These are phyloP conservation scores for Platygyra sinensis DNA, from an alignment of 64 coral and sea anemone genomes.

Conservation along the genomic window DNA sequence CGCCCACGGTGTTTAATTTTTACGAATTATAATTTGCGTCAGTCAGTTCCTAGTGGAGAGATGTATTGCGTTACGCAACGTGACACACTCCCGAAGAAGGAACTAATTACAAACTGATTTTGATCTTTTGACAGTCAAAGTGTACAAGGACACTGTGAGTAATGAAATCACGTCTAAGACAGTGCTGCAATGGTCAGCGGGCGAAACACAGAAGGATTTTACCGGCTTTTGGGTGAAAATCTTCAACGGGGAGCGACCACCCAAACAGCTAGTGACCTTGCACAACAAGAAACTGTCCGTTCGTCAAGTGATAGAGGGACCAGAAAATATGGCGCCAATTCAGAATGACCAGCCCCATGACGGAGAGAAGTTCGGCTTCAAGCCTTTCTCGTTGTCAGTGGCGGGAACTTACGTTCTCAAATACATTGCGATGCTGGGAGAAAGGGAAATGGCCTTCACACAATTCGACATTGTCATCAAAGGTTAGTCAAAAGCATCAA, in stretches of 20 bases:
- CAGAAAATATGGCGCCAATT: conserved; percentile 64
- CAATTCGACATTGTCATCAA: conserved; percentile 64
- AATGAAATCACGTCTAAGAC: conserved; percentile 58
- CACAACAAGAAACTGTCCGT: conserved; percentile 75
- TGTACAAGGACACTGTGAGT: conserved; percentile 44
- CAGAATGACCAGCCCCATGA: conserved; percentile 78
- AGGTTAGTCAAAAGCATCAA: conserved; percentile 32
- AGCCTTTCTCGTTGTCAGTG: conserved; percentile 65
- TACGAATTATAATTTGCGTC: no score
- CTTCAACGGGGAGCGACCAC: conserved; percentile 74
- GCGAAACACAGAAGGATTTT: conserved; percentile 60
- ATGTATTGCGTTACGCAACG: no score
- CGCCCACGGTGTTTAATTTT: no score
- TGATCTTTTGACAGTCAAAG: conserved; percentile 36
- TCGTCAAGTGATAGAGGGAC: conserved; percentile 76
- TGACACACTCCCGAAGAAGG: not conserved
- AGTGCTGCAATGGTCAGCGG: conserved; percentile 58
- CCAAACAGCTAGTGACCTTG: conserved; percentile 55
- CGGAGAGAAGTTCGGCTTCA: conserved; percentile 84
- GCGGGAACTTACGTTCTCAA: conserved; percentile 58
- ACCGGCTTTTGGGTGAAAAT: conserved; percentile 88
- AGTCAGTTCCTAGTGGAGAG: no score
- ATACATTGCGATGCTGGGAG: conserved; percentile 66
- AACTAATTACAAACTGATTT: not conserved
- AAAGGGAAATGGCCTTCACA: conserved; percentile 69